A percentile compares a stretch with the other conserved stretches of the same genome.
These are phyloP conservation scores for Colossoma macropomum DNA, from an alignment of 2,113 vertebrate genomes.

Conservation along the genomic window DNA sequence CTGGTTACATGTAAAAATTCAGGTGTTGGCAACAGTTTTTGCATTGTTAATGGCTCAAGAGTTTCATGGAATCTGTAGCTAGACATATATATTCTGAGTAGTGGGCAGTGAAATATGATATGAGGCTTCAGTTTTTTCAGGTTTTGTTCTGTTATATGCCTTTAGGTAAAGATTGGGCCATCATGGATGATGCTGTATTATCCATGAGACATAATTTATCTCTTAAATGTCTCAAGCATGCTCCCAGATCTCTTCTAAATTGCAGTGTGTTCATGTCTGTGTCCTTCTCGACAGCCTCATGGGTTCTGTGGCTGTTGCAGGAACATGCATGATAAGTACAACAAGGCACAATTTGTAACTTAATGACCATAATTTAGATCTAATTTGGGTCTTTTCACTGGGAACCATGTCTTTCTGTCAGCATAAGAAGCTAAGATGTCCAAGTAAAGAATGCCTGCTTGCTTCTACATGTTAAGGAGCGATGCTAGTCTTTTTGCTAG, in stretches of 20 bases:
- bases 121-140: no score
- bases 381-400: neutral
- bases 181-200: neutral
- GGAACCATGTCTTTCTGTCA: no score
- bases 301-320: neutral
- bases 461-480: neutral
- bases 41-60: neutral
- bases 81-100: neutral
- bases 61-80: neutral
- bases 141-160: no score
- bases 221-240: no score
- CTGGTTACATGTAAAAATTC: neutral
- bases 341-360: neutral
- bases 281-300: neutral
- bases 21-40: neutral
- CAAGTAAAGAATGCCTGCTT: neutral
- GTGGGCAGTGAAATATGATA: no score
- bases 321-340: neutral
- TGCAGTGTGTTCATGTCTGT: neutral
- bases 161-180: no score
- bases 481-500: no score
- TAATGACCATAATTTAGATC: slow-evolving; percentile 2
- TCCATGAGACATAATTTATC: neutral
- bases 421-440: neutral
- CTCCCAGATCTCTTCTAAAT: neutral